A percentile compares a stretch with the other conserved stretches of the same genome.
These are phyloP conservation scores for Tadarida brasiliensis DNA, from an alignment of 2,797 vertebrate genomes.

Conservation along the genomic window DNA sequence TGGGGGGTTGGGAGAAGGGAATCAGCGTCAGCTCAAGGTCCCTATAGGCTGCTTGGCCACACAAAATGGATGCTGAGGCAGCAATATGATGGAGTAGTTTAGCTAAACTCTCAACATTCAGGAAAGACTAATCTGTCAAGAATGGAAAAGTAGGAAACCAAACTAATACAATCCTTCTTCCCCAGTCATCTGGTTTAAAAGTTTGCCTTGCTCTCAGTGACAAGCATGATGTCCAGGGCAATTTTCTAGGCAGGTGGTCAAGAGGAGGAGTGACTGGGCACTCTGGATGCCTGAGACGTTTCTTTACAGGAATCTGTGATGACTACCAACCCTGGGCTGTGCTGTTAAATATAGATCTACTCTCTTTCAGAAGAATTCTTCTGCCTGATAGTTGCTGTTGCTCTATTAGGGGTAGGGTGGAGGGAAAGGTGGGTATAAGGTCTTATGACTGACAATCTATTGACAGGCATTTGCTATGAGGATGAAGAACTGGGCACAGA, in stretches of 20 bases:
- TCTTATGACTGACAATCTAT: background rate
- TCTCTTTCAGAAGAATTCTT: slow-evolving; percentile 35
- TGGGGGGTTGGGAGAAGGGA: no score
- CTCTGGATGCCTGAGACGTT: background rate
- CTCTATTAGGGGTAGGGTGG: background rate
- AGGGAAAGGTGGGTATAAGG: background rate
- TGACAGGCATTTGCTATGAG: background rate
- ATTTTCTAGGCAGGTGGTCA: slow-evolving; percentile 14
- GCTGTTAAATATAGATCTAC: background rate
- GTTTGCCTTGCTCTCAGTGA: background rate
- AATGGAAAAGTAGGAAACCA: background rate
- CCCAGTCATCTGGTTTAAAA: background rate
- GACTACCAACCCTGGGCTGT: background rate
- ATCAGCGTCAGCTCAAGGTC: background rate
- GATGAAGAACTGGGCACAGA: background rate
- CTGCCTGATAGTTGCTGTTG: background rate
- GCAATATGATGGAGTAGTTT: background rate
- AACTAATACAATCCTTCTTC: background rate
- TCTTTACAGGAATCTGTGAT: background rate
- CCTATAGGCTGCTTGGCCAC: background rate
- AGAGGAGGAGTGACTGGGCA: background rate
- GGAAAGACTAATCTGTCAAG: background rate
- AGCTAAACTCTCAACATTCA: background rate
- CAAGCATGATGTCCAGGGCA: background rate
- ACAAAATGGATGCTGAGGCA: background rate